Evolutionary conservation across 2,113 vertebrate species (phyloP).

Genomic region (Chaetops frenatus): DNA sequence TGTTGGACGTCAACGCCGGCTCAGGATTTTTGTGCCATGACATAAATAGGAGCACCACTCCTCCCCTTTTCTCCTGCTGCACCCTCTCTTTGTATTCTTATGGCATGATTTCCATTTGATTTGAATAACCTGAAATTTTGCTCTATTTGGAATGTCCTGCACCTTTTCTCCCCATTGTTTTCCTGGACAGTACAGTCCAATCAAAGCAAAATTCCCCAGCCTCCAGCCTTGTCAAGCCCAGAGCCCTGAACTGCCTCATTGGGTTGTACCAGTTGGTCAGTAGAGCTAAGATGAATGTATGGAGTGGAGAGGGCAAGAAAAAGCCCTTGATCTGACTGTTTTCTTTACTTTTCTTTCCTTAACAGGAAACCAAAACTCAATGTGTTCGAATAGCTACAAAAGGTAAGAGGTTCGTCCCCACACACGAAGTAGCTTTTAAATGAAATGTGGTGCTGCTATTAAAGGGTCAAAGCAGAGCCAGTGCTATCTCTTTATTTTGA

Average conservation of each 20-base stretch:
- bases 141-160: neutral
- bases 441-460: conserved; percentile 16
- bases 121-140: neutral
- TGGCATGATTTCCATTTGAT: neutral
- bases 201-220: neutral
- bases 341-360: conserved; percentile 45
- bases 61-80: neutral
- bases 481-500: neutral
- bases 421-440: neutral
- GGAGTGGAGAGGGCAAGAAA: neutral
- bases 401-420: conserved; percentile 78
- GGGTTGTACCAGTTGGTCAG: neutral
- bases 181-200: neutral
- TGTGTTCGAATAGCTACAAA: conserved; percentile 96
- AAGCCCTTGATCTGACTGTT: conserved; percentile 1
- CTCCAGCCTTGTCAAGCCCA: neutral
- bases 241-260: neutral
- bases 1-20: neutral
- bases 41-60: neutral
- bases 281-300: neutral
- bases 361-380: conserved; percentile 96
- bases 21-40: neutral
- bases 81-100: neutral
- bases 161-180: neutral
- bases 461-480: neutral